These are phyloP conservation scores for Chaetodon auriga DNA, from an alignment of 2,113 vertebrate species.

Conservation along the genomic window DNA sequence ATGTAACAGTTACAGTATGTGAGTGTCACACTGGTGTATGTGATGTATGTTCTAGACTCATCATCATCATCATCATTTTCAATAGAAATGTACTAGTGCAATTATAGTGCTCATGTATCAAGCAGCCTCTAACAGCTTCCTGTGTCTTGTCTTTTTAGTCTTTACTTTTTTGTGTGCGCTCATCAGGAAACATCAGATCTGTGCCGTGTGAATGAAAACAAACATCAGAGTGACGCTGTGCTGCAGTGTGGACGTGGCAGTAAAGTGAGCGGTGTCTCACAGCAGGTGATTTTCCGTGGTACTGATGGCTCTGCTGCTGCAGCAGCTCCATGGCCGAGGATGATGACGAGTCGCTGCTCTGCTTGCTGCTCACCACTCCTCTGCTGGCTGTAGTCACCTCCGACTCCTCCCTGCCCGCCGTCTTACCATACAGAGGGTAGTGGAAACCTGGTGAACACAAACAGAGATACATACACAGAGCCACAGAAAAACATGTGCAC, in stretches of 20 bases:
- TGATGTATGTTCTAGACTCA: no score
- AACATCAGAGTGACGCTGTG: constrained; percentile 1
- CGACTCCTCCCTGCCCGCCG: constrained; percentile 95
- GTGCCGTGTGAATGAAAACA: constrained; percentile 15
- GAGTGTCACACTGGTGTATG: neutral
- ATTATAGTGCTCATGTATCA: neutral
- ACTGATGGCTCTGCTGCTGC: constrained; percentile 94
- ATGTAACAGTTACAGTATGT: neutral
- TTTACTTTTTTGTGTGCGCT: neutral
- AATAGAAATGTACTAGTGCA: neutral
- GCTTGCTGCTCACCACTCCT: constrained; percentile 87
- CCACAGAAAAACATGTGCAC: neutral
- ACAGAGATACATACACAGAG: constrained; percentile 17
- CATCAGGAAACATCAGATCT: neutral
- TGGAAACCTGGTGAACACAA: constrained; percentile 88
- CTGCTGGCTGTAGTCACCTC: constrained; percentile 91
- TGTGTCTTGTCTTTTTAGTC: neutral
- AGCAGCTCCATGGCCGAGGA: constrained; percentile 93
- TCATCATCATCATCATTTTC: neutral
- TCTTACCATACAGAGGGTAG: constrained; percentile 98
- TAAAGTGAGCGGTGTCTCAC: constrained; percentile 82
- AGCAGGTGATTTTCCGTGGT: constrained; percentile 94
- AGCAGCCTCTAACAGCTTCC: neutral
- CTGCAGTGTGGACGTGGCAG: neutral
- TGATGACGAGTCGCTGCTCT: constrained; percentile 85